These are phyloP conservation scores for Notothenia coriiceps DNA, from an alignment of 2,113 vertebrate species.

Conservation along the genomic window DNA sequence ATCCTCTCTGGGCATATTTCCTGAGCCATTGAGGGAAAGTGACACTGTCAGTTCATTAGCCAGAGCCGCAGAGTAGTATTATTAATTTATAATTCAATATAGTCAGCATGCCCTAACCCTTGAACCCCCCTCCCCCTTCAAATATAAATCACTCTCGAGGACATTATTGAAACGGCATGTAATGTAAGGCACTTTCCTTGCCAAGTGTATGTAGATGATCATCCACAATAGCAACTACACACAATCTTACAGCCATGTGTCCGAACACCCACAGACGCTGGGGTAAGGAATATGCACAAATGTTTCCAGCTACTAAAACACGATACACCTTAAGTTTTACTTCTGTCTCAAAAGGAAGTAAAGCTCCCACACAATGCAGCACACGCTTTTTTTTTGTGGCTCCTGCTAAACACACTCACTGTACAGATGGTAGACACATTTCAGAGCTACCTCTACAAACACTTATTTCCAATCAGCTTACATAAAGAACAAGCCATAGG, in stretches of 20 bases:
- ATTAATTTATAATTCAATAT: neutral
- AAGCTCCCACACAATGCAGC: neutral
- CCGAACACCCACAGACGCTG: no score
- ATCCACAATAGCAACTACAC: no score
- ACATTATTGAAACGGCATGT: neutral
- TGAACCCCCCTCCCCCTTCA: no score
- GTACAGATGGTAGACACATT: constrained; percentile 30
- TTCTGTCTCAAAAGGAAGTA: neutral
- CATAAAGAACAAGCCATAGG: neutral
- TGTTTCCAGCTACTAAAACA: no score
- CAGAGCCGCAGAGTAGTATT: neutral
- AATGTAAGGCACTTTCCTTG: neutral
- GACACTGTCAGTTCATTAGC: neutral
- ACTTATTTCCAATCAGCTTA: neutral
- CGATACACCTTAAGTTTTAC: neutral
- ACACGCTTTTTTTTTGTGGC: neutral
- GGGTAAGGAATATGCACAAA: no score
- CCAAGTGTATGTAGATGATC: neutral
- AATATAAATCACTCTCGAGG: neutral
- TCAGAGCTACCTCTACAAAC: neutral
- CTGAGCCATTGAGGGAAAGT: neutral
- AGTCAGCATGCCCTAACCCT: no score
- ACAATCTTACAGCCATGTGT: no score
- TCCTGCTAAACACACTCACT: neutral
- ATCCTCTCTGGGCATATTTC: neutral